Evolutionary conservation across 2,888 invertebrate species (phyloP), one percentile per base, ranked within the genome.

Genomic region (Sicus ferrugineus): DNA sequence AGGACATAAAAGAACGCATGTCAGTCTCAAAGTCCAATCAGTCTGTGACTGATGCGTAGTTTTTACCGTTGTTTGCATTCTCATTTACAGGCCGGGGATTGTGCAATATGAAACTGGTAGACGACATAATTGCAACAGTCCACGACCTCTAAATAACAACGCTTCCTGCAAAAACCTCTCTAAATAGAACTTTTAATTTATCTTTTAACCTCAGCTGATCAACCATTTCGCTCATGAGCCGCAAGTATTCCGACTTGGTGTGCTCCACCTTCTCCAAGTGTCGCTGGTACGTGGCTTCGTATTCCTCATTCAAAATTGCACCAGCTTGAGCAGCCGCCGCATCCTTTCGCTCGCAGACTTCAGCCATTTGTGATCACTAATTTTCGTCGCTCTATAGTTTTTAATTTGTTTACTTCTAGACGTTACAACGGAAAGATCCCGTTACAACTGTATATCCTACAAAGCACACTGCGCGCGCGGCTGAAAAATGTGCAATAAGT

Each of bases 51-150:
- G n/a, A n/a, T n/a, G n/a, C 14, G 42, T 42, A 42, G 4, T 2
- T 9, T 42, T 16, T n/a, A 42, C 9, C 71, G 77, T 67, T 74
- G 78, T 64, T 59, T 30, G 74, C 71, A 73, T 67, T 67, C 50
- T 48, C 68, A 77, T 80, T 80, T 77, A 77, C 77, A 78, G 79
- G 79, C 80, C 80, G 79, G 78, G 79, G 79, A 77, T 79, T 77
- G 80, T 80, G 80, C 80, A 80, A 80, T 80, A 72, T 78, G 77
- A 74, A 54, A 59, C 59, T 23, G 67, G 1, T 30, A 72, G 54
- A 70, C 38, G 71, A 77, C 76, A 80, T 74, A 74, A 67, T 78
- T 77, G 77, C 79, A 67, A 77, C 76, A 78, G 75, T 4, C 77
- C 79, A 79, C 77, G 75, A 63, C 77, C 79, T 69, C 66, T 70